Percentiles rank a stretch among this genome's conserved stretches.
These are phyloP conservation scores for Diplogasteroides magnus DNA, from an alignment of 1,140 invertebrate genomes.

Conservation along the genomic window DNA sequence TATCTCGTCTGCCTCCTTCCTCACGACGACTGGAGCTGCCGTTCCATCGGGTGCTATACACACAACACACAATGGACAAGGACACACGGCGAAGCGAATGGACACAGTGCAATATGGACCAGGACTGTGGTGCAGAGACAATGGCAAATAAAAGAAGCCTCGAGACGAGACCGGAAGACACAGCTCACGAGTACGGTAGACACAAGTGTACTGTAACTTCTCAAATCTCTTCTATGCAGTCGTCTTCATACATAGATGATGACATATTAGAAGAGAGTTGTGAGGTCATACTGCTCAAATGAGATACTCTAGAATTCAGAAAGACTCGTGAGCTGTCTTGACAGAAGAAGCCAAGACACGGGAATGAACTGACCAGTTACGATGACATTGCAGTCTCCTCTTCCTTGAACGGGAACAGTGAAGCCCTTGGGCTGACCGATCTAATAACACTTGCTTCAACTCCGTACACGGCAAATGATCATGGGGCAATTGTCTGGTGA, in stretches of 20 bases:
- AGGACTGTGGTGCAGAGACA: background rate
- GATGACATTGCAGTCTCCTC: conserved; percentile 56
- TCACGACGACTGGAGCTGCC: background rate
- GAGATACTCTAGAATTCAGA: background rate
- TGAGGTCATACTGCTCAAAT: no score
- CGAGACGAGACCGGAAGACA: background rate
- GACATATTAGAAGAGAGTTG: no score
- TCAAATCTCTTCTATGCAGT: no score
- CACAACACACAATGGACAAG: no score
- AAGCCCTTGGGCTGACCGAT: conserved; percentile 52
- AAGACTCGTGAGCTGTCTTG: no score
- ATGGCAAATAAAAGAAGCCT: background rate
- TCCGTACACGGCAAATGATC: no score
- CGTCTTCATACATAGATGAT: no score
- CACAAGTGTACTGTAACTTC: conserved; percentile 4
- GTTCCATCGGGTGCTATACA: background rate
- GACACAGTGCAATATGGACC: no score
- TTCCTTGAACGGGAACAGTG: conserved; percentile 38
- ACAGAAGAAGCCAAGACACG: conserved; percentile 5
- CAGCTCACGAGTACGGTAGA: conserved; percentile 6
- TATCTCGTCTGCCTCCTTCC: background rate
- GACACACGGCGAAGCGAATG: conserved; percentile 20
- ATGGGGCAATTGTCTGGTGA: no score
- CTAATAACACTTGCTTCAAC: conserved; percentile 18
- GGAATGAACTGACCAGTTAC: conserved; percentile 56